A percentile compares a stretch with the other conserved stretches of the same genome.
These are phyloP conservation scores for Harpagifer antarcticus DNA, from an alignment of 2,797 vertebrate species.

Conservation along the genomic window DNA sequence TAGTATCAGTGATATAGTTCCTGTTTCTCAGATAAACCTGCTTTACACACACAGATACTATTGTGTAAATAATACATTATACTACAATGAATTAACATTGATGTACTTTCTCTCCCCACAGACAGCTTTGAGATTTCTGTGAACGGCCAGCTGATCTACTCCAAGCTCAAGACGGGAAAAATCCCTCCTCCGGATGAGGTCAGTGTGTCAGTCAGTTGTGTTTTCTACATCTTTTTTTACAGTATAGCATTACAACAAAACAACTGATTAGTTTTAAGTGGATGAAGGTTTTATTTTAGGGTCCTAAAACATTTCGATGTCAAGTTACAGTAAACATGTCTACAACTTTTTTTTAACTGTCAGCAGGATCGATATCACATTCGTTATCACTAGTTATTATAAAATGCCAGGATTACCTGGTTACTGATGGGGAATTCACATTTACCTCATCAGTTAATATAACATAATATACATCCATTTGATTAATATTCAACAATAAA, in stretches of 20 bases:
- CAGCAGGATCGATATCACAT: neutral
- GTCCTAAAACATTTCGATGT: neutral
- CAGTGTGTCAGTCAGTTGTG: slow-evolving; percentile 6
- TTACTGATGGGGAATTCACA: neutral
- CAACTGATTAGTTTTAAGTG: neutral
- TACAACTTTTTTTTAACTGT: too few species aligned
- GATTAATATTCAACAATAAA: neutral
- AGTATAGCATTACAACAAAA: neutral
- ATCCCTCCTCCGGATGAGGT: slow-evolving; percentile 64
- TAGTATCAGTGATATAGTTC: neutral
- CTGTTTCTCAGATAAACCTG: neutral
- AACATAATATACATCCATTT: neutral
- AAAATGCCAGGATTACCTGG: too few species aligned
- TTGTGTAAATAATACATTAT: neutral
- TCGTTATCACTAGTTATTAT: neutral
- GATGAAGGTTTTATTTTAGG: neutral
- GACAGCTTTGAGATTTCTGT: slow-evolving; percentile 77
- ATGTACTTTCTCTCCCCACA: slow-evolving; percentile 25
- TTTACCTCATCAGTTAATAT: neutral
- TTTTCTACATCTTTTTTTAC: neutral
- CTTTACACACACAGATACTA: neutral
- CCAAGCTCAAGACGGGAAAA: slow-evolving; percentile 48
- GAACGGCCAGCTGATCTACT: slow-evolving; percentile 61
- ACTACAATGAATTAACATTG: neutral
- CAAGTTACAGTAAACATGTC: too few species aligned